Conservation (phyloP, 2,797 vertebrate genomes). For the Euphonia xanthogaster region DNA sequence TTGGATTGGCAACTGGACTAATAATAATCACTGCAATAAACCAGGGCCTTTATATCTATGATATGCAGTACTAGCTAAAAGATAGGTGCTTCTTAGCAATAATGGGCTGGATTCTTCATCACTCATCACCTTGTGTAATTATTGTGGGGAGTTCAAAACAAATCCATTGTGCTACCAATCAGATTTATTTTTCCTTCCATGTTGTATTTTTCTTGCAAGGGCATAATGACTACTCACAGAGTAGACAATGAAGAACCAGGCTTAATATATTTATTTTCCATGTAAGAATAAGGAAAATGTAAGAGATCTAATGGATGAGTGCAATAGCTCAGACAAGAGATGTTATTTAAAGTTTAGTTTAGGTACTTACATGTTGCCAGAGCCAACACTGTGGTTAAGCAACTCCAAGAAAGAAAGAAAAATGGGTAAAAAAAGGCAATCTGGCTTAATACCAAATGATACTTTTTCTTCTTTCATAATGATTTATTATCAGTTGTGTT, state of each 20-base stretch:
- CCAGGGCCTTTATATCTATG: neutral
- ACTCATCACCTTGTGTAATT: constrained; percentile 2
- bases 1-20: constrained; percentile 3
- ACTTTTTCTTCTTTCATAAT: neutral
- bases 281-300: neutral
- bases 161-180: neutral
- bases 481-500: neutral
- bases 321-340: neutral
- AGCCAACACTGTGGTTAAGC: neutral
- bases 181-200: neutral
- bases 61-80: neutral
- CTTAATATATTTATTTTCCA: neutral
- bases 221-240: neutral
- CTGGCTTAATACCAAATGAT: neutral
- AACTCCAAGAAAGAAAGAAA: neutral
- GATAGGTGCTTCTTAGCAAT: constrained; percentile 13
- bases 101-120: constrained; percentile 11
- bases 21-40: constrained; percentile 36
- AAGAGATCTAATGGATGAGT: neutral
- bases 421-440: neutral
- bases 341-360: neutral
- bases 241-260: neutral
- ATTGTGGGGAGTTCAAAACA: constrained; percentile 20
- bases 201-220: neutral
- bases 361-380: neutral